Conservation (phyloP, 2,797 vertebrate species). For the Semaprochilodus insignis region DNA sequence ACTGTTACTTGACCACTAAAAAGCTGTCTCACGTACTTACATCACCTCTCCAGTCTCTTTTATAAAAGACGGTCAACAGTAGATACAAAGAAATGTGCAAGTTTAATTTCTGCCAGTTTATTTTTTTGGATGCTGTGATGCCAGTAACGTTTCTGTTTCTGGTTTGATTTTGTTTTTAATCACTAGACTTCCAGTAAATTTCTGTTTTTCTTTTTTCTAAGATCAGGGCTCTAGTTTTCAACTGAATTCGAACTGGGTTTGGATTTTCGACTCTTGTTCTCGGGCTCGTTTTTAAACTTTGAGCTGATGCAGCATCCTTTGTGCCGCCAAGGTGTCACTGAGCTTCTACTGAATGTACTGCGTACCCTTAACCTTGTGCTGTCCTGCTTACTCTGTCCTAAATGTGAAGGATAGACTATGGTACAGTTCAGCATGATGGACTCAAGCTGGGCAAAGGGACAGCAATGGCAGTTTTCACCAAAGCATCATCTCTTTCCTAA, state of each 20-base stretch:
- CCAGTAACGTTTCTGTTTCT: slow-evolving; percentile 32
- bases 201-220: slow-evolving; percentile 48
- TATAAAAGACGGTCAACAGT: slow-evolving; percentile 58
- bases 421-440: slow-evolving; percentile 37
- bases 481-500: slow-evolving; percentile 49
- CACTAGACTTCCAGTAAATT: slow-evolving; percentile 40
- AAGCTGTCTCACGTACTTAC: slow-evolving; percentile 53
- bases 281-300: slow-evolving; percentile 35
- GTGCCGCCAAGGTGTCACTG: slow-evolving; percentile 53
- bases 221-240: slow-evolving; percentile 42
- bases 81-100: slow-evolving; percentile 58
- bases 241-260: slow-evolving; percentile 37
- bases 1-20: slow-evolving; percentile 47
- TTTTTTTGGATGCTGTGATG: slow-evolving; percentile 45
- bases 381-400: slow-evolving; percentile 12
- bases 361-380: slow-evolving; percentile 42
- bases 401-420: slow-evolving; percentile 1
- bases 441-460: slow-evolving; percentile 45
- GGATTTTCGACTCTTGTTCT: slow-evolving; percentile 33
- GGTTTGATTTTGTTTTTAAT: slow-evolving; percentile 41
- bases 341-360: slow-evolving; percentile 64
- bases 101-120: slow-evolving; percentile 45
- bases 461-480: slow-evolving; percentile 40
- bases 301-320: slow-evolving; percentile 52
- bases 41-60: slow-evolving; percentile 51